These are phyloP conservation scores for Ichneumoninae sp. DNA, from an alignment of 2,888 invertebrate genomes.

Conservation along the genomic window DNA sequence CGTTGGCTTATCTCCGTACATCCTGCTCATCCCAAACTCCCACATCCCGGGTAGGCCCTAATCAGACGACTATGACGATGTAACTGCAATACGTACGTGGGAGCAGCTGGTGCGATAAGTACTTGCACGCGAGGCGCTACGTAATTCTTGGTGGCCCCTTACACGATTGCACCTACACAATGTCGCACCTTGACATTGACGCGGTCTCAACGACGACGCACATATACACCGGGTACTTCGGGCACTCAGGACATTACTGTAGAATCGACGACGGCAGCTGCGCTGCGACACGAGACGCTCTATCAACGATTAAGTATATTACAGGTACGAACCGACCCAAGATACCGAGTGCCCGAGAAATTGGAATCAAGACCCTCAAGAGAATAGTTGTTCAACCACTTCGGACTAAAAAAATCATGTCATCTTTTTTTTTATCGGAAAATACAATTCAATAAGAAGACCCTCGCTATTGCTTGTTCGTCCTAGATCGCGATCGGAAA, in stretches of 20 bases:
- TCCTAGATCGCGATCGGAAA: no score
- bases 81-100: conserved; percentile 15
- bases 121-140: conserved; percentile 12
- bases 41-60: conserved; percentile 34
- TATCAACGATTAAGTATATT: neutral
- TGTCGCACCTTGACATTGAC: conserved; percentile 33
- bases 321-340: neutral
- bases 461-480: no score
- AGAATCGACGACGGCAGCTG: conserved; percentile 9
- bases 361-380: neutral
- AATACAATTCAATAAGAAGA: no score
- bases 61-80: conserved; percentile 50
- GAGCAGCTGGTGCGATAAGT: conserved; percentile 40
- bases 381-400: neutral
- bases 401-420: no score
- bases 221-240: neutral
- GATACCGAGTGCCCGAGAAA: neutral
- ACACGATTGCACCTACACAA: neutral
- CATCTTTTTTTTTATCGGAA: no score
- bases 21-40: conserved; percentile 22
- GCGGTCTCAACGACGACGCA: neutral
- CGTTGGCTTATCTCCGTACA: conserved; percentile 58
- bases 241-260: neutral
- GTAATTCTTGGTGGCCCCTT: conserved; percentile 51
- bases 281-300: neutral